Conservation (phyloP, 2,888 invertebrate genomes). For the Orthonychiurus folsomi region DNA sequence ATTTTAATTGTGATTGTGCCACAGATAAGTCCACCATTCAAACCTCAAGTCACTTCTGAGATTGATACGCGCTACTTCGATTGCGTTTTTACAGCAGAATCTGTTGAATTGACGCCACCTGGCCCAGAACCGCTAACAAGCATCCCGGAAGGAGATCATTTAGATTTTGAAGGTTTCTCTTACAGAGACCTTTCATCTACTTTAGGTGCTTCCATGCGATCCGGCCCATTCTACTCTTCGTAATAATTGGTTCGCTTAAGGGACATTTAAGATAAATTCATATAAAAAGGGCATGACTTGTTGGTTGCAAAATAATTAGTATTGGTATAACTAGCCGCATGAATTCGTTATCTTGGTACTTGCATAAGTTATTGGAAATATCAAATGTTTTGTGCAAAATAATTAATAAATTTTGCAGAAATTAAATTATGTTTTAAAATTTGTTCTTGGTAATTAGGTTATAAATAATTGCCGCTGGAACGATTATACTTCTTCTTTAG, state of each 20-base stretch:
- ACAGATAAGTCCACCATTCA: slow-evolving; percentile 84
- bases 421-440: too few species aligned
- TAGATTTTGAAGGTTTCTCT: slow-evolving; percentile 71
- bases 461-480: too few species aligned
- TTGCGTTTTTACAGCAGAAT: slow-evolving; percentile 94
- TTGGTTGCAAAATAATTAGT: too few species aligned
- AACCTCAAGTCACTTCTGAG: slow-evolving; percentile 86
- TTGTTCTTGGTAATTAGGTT: too few species aligned
- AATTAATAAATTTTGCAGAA: too few species aligned
- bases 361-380: too few species aligned
- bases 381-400: too few species aligned
- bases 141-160: slow-evolving; percentile 56
- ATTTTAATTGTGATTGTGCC: slow-evolving; percentile 18
- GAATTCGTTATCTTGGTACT: too few species aligned
- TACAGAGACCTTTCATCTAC: slow-evolving; percentile 63
- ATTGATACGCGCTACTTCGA: slow-evolving; percentile 98
- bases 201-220: slow-evolving; percentile 45
- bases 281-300: too few species aligned
- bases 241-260: neutral
- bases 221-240: slow-evolving; percentile 30
- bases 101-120: slow-evolving; percentile 91
- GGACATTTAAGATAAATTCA: too few species aligned
- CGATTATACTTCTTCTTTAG: too few species aligned
- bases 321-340: too few species aligned
- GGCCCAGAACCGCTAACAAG: slow-evolving; percentile 57